Evolutionary conservation across 2,113 vertebrate species (phyloP).

Genomic region (Acrocephalus kingi): DNA sequence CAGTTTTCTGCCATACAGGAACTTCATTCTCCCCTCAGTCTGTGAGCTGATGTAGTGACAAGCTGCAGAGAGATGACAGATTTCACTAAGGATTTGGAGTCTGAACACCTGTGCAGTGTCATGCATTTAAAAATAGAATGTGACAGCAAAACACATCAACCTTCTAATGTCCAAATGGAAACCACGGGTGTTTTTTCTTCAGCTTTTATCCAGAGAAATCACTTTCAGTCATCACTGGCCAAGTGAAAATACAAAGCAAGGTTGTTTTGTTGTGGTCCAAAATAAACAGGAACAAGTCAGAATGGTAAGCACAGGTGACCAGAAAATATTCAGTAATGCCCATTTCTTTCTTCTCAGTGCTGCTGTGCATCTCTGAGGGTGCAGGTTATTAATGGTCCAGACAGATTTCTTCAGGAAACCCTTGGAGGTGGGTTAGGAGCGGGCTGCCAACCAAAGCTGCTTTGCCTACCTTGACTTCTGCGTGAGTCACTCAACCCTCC

Average conservation of each 20-base stretch:
- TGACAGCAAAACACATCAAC: constrained; percentile 54
- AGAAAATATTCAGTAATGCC: background rate
- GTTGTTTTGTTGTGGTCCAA: background rate
- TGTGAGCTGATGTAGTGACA: constrained; percentile 34
- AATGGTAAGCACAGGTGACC: background rate
- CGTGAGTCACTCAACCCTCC: background rate
- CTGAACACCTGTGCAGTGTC: constrained; percentile 66
- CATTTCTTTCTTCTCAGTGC: background rate
- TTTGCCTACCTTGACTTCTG: background rate
- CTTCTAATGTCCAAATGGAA: constrained; percentile 53
- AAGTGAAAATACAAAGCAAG: background rate
- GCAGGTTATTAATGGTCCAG: background rate
- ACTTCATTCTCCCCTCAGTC: background rate
- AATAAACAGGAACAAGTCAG: background rate
- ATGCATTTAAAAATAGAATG: constrained; percentile 56
- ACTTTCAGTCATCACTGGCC: background rate
- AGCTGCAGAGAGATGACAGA: constrained; percentile 40
- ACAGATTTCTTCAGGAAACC: background rate
- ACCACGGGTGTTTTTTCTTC: constrained; percentile 34
- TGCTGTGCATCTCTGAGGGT: background rate
- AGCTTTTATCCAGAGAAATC: constrained; percentile 12
- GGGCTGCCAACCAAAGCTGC: background rate
- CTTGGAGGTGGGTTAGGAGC: background rate
- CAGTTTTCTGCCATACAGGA: constrained; percentile 1
- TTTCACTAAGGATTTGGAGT: constrained; percentile 33